Evolutionary conservation across 2,113 vertebrate species (phyloP), one percentile per base, ranked within the genome.

Genomic region (Catharus fuscescens): DNA sequence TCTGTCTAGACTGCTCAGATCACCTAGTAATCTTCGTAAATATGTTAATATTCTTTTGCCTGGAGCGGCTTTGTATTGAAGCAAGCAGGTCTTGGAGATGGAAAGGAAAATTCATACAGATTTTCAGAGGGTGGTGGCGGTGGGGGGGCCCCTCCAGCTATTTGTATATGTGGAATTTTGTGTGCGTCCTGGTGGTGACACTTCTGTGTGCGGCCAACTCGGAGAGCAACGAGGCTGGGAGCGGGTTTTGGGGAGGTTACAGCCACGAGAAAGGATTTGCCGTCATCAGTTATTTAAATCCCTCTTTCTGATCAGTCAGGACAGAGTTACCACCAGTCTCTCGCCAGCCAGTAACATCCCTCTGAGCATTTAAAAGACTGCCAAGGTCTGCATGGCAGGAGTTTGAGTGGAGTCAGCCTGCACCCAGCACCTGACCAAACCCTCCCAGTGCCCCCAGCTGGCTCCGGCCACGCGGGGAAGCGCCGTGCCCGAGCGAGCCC

Each of bases 21-120:
- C 88, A 85, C 13, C 72, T 86, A 83, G 88, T 88, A 71, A 93
- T 95, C 93, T 94, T 93, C 2, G 93, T 85, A 93, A 95, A 95
- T 80, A 88, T 80, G 95, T 89, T 95, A 89, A 95, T 90, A 80
- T 92, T 67, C 82, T 72, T 90, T 88, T 15, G 90, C 90, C 94
- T 70, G 65, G 72, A 92, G 94, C 76, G 18, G 86, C 80, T 93
- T 86, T 57, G 76, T 53, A 26, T 67, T 42, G 82, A 86, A 93
- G 82, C 80, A 42, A 94, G 69, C 31, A 56, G 80, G 54, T 73
- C 86, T 80, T 52, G 92, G 82, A 88, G 92, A 80, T 23, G 88
- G 88, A 86, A 73, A 94, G 90, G 88, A 88, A 70, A 86, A 86
- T 52, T 72, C 65, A 90, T 73, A 86, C 85, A 91, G 90, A 77